Evolutionary conservation across 2,888 invertebrate genomes (phyloP).

Genomic region (Oligia strigilis): DNA sequence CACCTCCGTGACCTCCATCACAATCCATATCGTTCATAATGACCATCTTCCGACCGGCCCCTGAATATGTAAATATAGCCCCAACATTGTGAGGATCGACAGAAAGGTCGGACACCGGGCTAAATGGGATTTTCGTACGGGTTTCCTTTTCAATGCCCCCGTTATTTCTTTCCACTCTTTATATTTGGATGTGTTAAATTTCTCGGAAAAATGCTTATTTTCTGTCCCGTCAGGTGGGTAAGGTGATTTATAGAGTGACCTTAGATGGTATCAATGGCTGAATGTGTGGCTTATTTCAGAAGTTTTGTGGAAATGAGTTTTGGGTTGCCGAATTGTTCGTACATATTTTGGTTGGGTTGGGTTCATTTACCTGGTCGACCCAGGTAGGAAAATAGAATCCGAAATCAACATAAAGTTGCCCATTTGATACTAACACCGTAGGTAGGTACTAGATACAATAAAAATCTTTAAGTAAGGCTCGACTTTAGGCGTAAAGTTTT

Average conservation of each 20-base stretch:
- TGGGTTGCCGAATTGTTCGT: conserved; percentile 49
- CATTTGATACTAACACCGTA: background rate
- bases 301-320: conserved; percentile 56
- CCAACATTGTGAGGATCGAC: conserved; percentile 74
- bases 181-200: conserved; percentile 87
- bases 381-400: conserved; percentile 10
- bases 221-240: conserved; percentile 78
- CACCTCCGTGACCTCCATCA: conserved; percentile 74
- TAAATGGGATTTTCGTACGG: conserved; percentile 84
- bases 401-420: background rate
- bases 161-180: conserved; percentile 65
- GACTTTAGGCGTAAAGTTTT: background rate
- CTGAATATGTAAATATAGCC: conserved; percentile 81
- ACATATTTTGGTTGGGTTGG: conserved; percentile 10
- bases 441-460: no score
- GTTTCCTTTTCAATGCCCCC: conserved; percentile 78
- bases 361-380: conserved; percentile 24
- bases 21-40: conserved; percentile 79
- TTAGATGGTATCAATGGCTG: conserved; percentile 62
- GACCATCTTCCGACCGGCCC: conserved; percentile 81
- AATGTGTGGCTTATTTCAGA: conserved; percentile 62
- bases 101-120: conserved; percentile 83
- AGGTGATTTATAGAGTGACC: conserved; percentile 74
- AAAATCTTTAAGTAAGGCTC: no score
- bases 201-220: conserved; percentile 86